These are phyloP conservation scores for Pipistrellus pipistrellus DNA, from an alignment of 2,797 vertebrate species.

Conservation along the genomic window DNA sequence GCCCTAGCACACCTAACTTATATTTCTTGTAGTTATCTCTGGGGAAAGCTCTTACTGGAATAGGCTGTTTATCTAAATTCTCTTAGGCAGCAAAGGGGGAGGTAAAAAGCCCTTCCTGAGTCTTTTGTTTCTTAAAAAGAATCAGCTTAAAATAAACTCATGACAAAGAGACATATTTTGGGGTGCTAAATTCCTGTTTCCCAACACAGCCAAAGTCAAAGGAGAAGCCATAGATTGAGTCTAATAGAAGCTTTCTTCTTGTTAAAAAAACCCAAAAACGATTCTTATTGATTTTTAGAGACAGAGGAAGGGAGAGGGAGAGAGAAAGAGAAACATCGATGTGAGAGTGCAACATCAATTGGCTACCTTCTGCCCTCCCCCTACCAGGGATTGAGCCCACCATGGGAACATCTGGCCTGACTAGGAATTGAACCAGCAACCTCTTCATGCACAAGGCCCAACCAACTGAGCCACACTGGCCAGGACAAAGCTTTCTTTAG, in stretches of 20 bases:
- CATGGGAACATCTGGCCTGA: not conserved
- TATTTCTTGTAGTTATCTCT: not conserved
- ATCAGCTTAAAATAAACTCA: not conserved
- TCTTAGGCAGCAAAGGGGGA: not conserved
- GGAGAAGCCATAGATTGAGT: not conserved
- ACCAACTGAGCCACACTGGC: not conserved
- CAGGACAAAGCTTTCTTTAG: not conserved
- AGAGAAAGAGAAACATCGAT: not conserved
- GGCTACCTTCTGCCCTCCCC: not conserved
- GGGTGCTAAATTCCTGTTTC: not conserved
- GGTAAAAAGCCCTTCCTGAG: not conserved
- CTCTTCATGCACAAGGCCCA: not conserved
- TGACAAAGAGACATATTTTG: not conserved
- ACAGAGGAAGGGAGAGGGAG: not conserved
- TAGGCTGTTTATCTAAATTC: not conserved
- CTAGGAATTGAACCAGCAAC: not conserved
- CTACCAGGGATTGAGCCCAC: not conserved
- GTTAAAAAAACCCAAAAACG: not conserved
- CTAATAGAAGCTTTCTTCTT: not conserved
- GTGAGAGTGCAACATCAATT: not conserved
- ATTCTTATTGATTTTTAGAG: not conserved
- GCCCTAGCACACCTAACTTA: not conserved
- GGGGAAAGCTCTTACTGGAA: not conserved
- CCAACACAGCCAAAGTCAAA: not conserved
- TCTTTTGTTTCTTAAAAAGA: not conserved